Evolutionary conservation across 1,140 invertebrate genomes (phyloP).

Genomic region (Meloidogyne floridensis): DNA sequence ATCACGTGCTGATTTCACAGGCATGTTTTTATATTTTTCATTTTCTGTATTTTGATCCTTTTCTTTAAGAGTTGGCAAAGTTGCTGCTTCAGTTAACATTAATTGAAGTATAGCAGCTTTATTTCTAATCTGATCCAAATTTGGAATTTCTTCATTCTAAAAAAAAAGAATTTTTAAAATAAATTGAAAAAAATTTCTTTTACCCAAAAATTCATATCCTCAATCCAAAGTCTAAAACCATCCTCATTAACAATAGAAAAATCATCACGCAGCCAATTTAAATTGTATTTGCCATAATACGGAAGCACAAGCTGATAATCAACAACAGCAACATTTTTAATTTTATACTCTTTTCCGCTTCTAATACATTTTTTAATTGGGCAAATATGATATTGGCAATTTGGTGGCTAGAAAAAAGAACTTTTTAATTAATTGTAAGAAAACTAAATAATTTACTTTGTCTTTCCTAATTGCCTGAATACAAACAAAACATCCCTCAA

Average conservation of each 20-base stretch:
- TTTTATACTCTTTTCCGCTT: constrained; percentile 14
- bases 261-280: constrained; percentile 18
- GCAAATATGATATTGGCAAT: constrained; percentile 23
- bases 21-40: constrained; percentile 13
- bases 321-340: background rate
- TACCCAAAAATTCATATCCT: constrained; percentile 23
- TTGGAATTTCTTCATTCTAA: constrained; percentile 25
- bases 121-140: constrained; percentile 6
- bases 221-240: constrained; percentile 23
- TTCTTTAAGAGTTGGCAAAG: constrained; percentile 9
- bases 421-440: background rate
- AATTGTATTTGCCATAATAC: constrained; percentile 23
- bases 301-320: constrained; percentile 24
- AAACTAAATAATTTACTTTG: background rate
- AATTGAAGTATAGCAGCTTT: constrained; percentile 26
- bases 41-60: constrained; percentile 5
- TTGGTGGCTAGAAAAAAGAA: background rate
- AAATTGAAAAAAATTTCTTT: background rate
- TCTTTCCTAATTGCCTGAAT: constrained; percentile 22
- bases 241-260: constrained; percentile 20
- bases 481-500: constrained; percentile 25
- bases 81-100: constrained; percentile 18
- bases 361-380: constrained; percentile 7
- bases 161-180: background rate
- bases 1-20: constrained; percentile 10